phyloP scores from a whole-genome alignment of 1,140 invertebrate species.

The Hyphantria cunea region DNA sequence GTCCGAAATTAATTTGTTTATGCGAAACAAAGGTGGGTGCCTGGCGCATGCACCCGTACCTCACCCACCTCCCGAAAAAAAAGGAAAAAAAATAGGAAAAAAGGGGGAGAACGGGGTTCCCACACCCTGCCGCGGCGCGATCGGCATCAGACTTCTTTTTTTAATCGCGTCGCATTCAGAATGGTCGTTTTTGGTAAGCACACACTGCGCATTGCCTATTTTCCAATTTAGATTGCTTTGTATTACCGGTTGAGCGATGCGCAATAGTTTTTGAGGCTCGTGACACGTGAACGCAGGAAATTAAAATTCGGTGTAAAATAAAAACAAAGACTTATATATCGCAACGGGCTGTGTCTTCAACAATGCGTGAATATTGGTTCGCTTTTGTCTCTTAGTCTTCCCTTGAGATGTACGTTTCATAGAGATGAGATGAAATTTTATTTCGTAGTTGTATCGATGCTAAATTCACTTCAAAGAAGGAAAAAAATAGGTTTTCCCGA shows the following conservation, averaged over 20 bases:
- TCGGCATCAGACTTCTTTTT: constrained; percentile 80
- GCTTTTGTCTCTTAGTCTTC: no score
- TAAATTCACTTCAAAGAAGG: no score
- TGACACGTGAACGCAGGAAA: constrained; percentile 74
- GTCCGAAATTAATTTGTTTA: constrained; percentile 81
- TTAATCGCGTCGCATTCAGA: constrained; percentile 80
- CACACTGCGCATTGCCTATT: constrained; percentile 81
- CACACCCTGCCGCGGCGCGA: constrained; percentile 69
- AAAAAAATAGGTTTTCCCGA: no score
- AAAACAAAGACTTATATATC: constrained; percentile 30
- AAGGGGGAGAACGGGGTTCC: constrained; percentile 51
- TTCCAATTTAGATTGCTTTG: constrained; percentile 82
- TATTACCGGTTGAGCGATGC: constrained; percentile 80
- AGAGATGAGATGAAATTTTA: no score
- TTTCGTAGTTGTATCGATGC: no score
- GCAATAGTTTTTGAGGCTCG: constrained; percentile 79
- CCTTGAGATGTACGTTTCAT: no score
- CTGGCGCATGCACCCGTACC: constrained; percentile 77
- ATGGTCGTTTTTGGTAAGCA: constrained; percentile 81
- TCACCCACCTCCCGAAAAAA: constrained; percentile 77
- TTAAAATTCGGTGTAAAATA: constrained; percentile 76
- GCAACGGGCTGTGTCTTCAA: not conserved
- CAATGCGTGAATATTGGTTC: no score
- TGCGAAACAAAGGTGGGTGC: constrained; percentile 80
- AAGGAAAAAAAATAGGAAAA: constrained; percentile 70